A percentile compares a stretch with the other conserved stretches of the same genome.
Conservation (phyloP, 2,113 vertebrate genomes). For the Channa maculata region DNA sequence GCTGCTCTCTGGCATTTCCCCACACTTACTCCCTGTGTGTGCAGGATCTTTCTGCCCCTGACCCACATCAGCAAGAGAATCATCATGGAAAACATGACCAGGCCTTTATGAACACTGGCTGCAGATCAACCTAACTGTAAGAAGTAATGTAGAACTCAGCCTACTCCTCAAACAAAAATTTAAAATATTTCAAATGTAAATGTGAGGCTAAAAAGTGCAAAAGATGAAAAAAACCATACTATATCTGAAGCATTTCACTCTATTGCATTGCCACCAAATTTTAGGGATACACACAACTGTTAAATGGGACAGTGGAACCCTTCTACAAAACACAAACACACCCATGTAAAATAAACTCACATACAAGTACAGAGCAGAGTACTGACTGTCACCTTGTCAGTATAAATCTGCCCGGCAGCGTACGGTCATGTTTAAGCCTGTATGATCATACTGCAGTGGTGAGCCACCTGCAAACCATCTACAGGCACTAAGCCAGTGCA, state of each 20-base stretch:
- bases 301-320: constrained; percentile 37
- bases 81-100: constrained; percentile 59
- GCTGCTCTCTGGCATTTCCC: constrained; percentile 27
- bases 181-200: too few species aligned
- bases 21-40: constrained; percentile 23
- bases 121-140: background rate
- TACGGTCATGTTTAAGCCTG: constrained; percentile 78
- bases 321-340: constrained; percentile 48
- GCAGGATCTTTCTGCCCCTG: constrained; percentile 24
- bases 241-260: background rate
- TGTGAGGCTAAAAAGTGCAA: too few species aligned
- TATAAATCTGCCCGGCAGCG: constrained; percentile 65
- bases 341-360: constrained; percentile 66
- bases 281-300: constrained; percentile 16
- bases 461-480: constrained; percentile 52
- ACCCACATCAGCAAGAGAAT: constrained; percentile 34
- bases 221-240: too few species aligned
- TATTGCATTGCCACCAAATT: background rate
- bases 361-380: constrained; percentile 23
- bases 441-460: constrained; percentile 59
- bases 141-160: background rate
- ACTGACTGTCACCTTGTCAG: constrained; percentile 43
- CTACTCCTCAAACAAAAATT: too few species aligned
- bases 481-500: constrained; percentile 44
- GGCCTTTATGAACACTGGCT: constrained; percentile 9